Base-by-base conservation (phyloP, 2,888 invertebrate genomes). In the Folsomia candida region DNA sequence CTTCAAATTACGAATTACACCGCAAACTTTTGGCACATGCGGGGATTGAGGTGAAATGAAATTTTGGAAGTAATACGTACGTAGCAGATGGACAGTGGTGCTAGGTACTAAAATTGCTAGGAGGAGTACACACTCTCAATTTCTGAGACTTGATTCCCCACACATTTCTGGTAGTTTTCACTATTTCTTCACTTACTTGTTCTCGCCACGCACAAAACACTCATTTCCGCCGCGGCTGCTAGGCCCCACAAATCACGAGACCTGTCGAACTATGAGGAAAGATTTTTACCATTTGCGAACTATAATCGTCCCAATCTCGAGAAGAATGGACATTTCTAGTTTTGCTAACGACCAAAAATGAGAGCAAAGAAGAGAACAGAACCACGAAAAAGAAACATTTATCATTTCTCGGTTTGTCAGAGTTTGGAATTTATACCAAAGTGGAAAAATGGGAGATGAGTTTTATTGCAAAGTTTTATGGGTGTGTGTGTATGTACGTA, bases 381-480 rank as follows among this genome's bases (percentile, higher is more conserved):
- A 26, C 29, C 28, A 62, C 37, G 18, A 62, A 62, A 62, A 62
- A 22, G 22, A 62, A 62, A 28, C 62, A 62, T 62, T 62, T 62
- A 62, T 62, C 62, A 62, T 62, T 26, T 4, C 20, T 20, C n/a
- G n/a, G n/a, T n/a, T n/a, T 9, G 20, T 2, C 6, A 4, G 62
- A 62, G 62, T 62, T 62, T 27, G 27, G 62, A 29, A 62, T 59
- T 66, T 57, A 37, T 63, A 22, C 29, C 57, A 20, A n/a, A 61
- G 68, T 61, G 29, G 28, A 27, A 37, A 61, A 68, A 68, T 28
- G 59, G 24, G 22, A 54, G 63, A 68, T 63, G 68, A 29, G 68
- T 63, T 68, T 68, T 68, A 68, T 68, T 68, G 58, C 68, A 47
- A 61, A 68, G 68, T 68, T 68, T 60, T 68, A 61, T 60, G 57